phyloP scores from a whole-genome alignment of 2,888 invertebrate genomes.

The Adelognathus sp. region DNA sequence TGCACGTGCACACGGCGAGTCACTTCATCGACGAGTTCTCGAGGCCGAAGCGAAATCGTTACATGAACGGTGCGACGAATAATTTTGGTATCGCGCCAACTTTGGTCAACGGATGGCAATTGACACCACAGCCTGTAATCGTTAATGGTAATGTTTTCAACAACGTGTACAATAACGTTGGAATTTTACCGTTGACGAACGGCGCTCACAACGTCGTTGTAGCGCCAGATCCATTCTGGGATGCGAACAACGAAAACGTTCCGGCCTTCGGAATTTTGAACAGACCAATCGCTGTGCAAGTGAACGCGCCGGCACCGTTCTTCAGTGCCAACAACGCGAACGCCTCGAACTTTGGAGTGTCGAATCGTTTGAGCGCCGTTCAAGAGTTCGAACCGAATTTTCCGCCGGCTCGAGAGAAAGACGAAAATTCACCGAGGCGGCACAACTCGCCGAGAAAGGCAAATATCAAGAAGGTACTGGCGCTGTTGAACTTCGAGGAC shows the following conservation, averaged over 20 bases:
- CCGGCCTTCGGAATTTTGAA: too few species aligned
- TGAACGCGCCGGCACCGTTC: too few species aligned
- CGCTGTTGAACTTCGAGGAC: neutral
- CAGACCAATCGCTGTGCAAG: too few species aligned
- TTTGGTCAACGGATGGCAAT: neutral
- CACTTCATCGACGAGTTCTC: conserved; percentile 24
- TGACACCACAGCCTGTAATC: neutral
- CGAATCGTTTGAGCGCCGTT: neutral
- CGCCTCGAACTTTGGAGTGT: neutral
- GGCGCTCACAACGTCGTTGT: too few species aligned
- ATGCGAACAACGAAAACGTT: too few species aligned
- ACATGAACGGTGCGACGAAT: neutral
- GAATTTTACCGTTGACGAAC: too few species aligned
- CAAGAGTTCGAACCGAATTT: neutral
- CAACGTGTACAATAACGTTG: neutral
- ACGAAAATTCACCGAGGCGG: neutral
- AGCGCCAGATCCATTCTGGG: too few species aligned
- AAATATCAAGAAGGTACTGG: neutral
- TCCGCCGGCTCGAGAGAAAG: neutral
- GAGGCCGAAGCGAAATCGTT: neutral
- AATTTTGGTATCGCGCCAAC: neutral
- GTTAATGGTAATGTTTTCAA: neutral
- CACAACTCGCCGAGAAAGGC: neutral
- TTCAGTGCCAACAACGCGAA: too few species aligned
- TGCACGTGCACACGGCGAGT: conserved; percentile 42